These are phyloP conservation scores for Tineola bisselliella DNA, from an alignment of 2,888 invertebrate genomes.

Conservation along the genomic window DNA sequence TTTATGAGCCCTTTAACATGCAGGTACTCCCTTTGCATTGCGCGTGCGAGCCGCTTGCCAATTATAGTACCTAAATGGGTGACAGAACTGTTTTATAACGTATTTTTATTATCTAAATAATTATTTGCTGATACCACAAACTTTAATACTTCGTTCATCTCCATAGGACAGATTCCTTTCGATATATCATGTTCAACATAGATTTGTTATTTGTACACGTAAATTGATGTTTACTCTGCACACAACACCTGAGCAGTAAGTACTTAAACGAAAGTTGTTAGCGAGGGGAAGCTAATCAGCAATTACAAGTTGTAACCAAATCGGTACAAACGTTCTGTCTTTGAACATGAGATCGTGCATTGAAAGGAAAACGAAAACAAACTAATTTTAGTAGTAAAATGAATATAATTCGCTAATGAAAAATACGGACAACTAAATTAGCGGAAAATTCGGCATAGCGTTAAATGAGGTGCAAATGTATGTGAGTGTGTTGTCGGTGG, in stretches of 20 bases:
- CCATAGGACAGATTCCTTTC: too few relatives aligned
- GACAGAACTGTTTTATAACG: constrained; percentile 34
- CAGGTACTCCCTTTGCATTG: constrained; percentile 59
- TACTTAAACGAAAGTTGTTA: constrained; percentile 11
- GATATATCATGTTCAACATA: neutral
- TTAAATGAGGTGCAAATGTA: constrained; percentile 3
- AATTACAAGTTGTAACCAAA: too few relatives aligned
- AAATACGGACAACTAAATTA: neutral
- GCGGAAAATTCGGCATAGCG: neutral
- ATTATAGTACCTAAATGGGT: constrained; percentile 62
- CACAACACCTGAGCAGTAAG: neutral
- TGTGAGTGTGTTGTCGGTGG: neutral
- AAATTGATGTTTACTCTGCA: neutral
- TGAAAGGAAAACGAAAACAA: too few relatives aligned
- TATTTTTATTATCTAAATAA: too few relatives aligned
- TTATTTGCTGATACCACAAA: neutral
- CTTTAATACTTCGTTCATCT: too few relatives aligned
- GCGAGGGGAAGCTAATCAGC: constrained; percentile 6
- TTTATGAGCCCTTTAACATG: constrained; percentile 65
- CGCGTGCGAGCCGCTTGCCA: constrained; percentile 50
- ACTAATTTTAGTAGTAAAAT: too few relatives aligned
- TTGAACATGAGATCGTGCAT: too few relatives aligned
- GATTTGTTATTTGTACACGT: neutral
- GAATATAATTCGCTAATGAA: neutral
- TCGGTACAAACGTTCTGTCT: too few relatives aligned